Evolutionary conservation across 2,797 vertebrate species (phyloP).

Genomic region (Micropoecilia bifurca): DNA sequence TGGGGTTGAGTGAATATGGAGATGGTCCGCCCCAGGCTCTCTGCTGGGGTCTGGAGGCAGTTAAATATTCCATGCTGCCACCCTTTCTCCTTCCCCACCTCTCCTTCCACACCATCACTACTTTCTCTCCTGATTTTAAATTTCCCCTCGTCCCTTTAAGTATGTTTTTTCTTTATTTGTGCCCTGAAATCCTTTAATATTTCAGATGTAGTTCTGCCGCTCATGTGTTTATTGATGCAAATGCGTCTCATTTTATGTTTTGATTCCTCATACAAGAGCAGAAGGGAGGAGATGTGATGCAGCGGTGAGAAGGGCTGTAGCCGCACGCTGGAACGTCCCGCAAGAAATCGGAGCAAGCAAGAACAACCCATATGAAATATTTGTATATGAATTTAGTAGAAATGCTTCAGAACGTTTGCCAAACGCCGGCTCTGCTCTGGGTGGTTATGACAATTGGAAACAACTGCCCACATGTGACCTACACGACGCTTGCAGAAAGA

Average conservation of each 20-base stretch:
- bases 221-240: conserved; percentile 26
- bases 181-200: conserved; percentile 21
- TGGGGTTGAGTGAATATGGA: conserved; percentile 21
- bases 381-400: conserved; percentile 55
- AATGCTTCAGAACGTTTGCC: conserved; percentile 60
- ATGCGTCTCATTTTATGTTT: conserved; percentile 28
- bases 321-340: conserved; percentile 51
- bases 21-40: conserved; percentile 46
- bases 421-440: conserved; percentile 57
- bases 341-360: conserved; percentile 45
- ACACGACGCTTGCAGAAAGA: conserved; percentile 22
- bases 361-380: conserved; percentile 51
- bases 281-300: conserved; percentile 19
- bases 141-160: neutral
- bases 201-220: conserved; percentile 20
- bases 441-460: conserved; percentile 46
- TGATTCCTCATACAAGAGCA: conserved; percentile 9
- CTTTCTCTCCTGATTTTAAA: conserved; percentile 20
- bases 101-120: conserved; percentile 21
- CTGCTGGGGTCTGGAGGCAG: conserved; percentile 61
- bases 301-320: conserved; percentile 7
- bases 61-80: conserved; percentile 41
- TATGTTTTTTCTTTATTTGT: neutral
- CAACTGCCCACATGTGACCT: conserved; percentile 31
- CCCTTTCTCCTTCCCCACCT: neutral